Evolutionary conservation across 2,797 vertebrate genomes (phyloP), one percentile per base, ranked within the genome.

Genomic region (Falco rusticolus): DNA sequence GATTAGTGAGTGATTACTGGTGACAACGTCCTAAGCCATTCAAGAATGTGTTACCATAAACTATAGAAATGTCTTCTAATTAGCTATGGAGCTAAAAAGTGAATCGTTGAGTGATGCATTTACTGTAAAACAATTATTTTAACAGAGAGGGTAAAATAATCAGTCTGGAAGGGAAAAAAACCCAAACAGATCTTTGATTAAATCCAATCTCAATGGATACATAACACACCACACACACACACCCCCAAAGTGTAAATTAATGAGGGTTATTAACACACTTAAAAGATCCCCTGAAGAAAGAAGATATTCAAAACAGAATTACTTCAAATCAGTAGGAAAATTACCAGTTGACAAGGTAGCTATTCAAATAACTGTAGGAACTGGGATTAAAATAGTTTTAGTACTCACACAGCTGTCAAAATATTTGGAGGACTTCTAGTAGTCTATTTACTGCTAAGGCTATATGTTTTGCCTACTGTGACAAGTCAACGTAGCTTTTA

Each of bases 311-410:
- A 91, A 89, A 15, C 34, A 84, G 15, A 93, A 89, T 72, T 94
- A 87, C 68, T 84, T 94, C 37, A 81, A 89, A 91, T 87, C 87
- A 84, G 70, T 50, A 70, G 22, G n/a, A 92, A 93, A 84, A 90
- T 68, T 65, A 81, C 41, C 61, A 84, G 31, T 19, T 85, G 87
- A 81, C 68, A 94, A 76, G 51, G 84, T 93, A 92, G 82, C 45
- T 89, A 51, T 87, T 92, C 69, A 78, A 87, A 89, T 69, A 91
- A 77, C 60, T 72, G 39, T 18, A 13, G 31, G 57, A 84, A 91
- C n/a, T 47, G 25, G 16, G 60, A 85, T 94, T 86, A 54, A 94
- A 84, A 48, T 25, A 69, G 22, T 71, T 90, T 43, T 13, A 85
- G 71, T 63, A 61, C 53, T 91, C 47, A 77, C 31, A 31, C 6